Evolutionary conservation across 2,113 vertebrate genomes (phyloP), one percentile per base, ranked within the genome.

Genomic region (Leiothrix lutea): DNA sequence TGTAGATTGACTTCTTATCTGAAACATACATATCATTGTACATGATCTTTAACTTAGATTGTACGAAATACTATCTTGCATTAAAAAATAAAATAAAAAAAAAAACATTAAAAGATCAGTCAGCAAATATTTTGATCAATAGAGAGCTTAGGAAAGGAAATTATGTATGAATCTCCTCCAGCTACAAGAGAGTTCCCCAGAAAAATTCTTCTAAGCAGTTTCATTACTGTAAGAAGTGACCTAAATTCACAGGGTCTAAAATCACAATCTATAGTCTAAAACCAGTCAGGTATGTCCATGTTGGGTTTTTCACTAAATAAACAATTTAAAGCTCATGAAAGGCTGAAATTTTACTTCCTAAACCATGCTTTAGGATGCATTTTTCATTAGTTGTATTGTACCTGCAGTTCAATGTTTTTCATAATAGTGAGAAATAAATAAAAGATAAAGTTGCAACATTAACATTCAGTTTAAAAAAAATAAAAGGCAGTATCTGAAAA

Each of bases 131-230:
- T 81, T 89, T 70, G 8, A 20, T 74, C 12, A 26, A 78, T 62
- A 74, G 2, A 9, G 24, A 40, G 21, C 3, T 75, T 88, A 75
- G 22, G 20, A 69, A 64, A 54, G 14, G 11, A 71, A 42, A 50
- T 33, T 0, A 20, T 2, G 0, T 31, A 66, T 48, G 6, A 78
- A 50, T 51, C 20, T 66, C 26, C 40, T 44, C 53, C 28, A 51
- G 22, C 35, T 82, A 51, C 11, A 47, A 42, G 23, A 14, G 21
- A 62, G 8, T 22, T 48, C 15, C 38, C 14, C 61, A 48, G 36
- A 79, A 57, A 16, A 93, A 12, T 54, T 83, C 6, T 45, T 62
- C 4, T 44, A 82, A 80, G 4, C 1, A 8, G 21, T 67, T 62
- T 26, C 19, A 54, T 50, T 54, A 20, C 17, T 62, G 19, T 33